Evolutionary conservation across 2,797 vertebrate species (phyloP), one percentile per base, ranked within the genome.

Genomic region (Sebastes baramenuke): DNA sequence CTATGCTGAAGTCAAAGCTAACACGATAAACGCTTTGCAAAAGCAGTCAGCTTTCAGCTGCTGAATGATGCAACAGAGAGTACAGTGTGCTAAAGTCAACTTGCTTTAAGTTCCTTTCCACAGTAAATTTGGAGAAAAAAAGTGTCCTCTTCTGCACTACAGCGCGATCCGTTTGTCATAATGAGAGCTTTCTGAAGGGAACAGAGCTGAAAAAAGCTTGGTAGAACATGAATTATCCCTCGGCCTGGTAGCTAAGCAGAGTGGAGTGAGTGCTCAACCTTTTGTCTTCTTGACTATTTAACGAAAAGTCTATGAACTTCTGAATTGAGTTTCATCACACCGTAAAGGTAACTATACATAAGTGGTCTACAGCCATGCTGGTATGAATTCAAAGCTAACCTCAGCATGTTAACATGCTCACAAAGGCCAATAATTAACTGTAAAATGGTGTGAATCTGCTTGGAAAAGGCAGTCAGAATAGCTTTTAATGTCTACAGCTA

Each of bases 61-160:
- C 75, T 60, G 67, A 83, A 74, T 91, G 91, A 91, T 88, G 84
- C 82, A 84, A 86, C 64, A 62, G 71, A 77, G 74, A 77, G 80
- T 66, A 36, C 73, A 87, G 75, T 67, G 75, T 87, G 77, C 81
- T 92, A 80, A 85, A 81, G 77, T 75, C 52, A 91, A 78, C 67
- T 86, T 88, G 77, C 84, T 91, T 82, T 72, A 82, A 86, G 82
- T 83, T 83, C 72, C 69, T 87, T 92, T 83, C 71, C 73, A 80
- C 72, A 77, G 75, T 67, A 82, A 92, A 87, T 87, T 89, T 72
- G 30, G 46, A 49, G 46, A 54, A 74, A 81, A 78, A 73, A 58
- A 58, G 52, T 73, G 27, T 81, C 65, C 61, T 80, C 49, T 5
- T 34, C 62, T 78, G 66, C 16, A 61, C 25, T 58, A 65, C 54